Percentiles rank a stretch among this genome's conserved stretches.
These are phyloP conservation scores for Eonycteris spelaea DNA, from an alignment of 2,113 vertebrate genomes.

Conservation along the genomic window DNA sequence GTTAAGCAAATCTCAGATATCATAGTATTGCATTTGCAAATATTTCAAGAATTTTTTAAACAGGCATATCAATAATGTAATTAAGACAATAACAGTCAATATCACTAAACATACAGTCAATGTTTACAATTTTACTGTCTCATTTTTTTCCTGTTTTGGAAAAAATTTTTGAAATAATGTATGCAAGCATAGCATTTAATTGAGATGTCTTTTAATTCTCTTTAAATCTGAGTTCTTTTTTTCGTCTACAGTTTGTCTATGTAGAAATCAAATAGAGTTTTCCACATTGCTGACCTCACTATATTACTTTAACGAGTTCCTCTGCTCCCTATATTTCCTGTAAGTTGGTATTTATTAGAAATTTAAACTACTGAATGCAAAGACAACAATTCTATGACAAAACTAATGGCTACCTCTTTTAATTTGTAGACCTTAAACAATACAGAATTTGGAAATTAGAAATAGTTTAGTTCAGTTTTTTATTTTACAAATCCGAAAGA, in stretches of 20 bases:
- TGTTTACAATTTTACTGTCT: not conserved
- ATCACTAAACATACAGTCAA: not conserved
- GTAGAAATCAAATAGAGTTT: not conserved
- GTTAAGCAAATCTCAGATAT: not conserved
- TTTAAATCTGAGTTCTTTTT: not conserved
- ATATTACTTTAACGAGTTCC: not conserved
- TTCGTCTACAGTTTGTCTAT: not conserved
- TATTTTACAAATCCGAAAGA: not conserved
- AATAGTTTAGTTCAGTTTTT: not conserved
- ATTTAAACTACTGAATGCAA: not conserved
- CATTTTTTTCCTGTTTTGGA: not conserved
- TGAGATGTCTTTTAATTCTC: not conserved
- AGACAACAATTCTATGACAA: not conserved
- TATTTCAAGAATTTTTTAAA: not conserved
- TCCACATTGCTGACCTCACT: not conserved
- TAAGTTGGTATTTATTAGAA: not conserved
- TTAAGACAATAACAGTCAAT: not conserved
- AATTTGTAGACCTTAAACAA: not conserved
- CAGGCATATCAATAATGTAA: not conserved
- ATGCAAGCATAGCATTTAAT: not conserved
- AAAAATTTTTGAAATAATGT: not conserved
- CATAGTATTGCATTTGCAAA: not conserved
- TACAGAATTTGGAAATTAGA: not conserved
- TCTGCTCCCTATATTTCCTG: not conserved
- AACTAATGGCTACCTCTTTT: not conserved